phyloP scores from a whole-genome alignment of 2,888 invertebrate species.

The Spodoptera exigua region DNA sequence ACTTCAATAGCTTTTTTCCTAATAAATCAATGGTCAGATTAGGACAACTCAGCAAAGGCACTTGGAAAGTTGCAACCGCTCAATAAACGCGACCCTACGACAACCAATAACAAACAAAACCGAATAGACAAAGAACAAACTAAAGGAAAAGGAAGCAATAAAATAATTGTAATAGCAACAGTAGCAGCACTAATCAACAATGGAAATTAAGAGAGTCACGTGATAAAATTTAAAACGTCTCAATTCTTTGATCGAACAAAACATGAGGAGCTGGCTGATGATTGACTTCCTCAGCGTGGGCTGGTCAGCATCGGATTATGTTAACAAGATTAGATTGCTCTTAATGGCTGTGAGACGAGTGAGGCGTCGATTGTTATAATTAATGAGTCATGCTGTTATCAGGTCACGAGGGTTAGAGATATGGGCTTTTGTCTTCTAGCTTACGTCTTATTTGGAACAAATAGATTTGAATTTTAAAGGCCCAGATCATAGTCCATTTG shows the following conservation, averaged over 20 bases:
- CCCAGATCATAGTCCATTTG: no score
- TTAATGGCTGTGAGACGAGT: constrained; percentile 85
- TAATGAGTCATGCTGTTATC: constrained; percentile 81
- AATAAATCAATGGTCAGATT: no score
- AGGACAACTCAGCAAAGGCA: no score
- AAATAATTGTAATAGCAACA: constrained; percentile 27
- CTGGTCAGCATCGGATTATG: constrained; percentile 69
- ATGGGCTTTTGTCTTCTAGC: constrained; percentile 44
- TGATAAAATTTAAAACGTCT: constrained; percentile 53
- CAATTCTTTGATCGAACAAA: constrained; percentile 56
- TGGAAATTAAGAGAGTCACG: constrained; percentile 45
- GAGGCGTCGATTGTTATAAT: constrained; percentile 86
- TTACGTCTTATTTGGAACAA: constrained; percentile 12
- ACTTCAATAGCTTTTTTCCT: no score
- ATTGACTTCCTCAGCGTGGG: constrained; percentile 86
- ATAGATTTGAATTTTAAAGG: constrained; percentile 3
- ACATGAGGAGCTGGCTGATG: constrained; percentile 66
- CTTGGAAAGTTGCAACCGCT: no score
- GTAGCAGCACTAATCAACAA: constrained; percentile 32
- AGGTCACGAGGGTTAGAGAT: constrained; percentile 60
- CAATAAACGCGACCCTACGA: neutral
- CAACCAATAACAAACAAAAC: constrained; percentile 4
- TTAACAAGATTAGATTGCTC: constrained; percentile 88
- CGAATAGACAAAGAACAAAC: constrained; percentile 27
- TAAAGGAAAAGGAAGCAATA: constrained; percentile 42